Evolutionary conservation across 2,888 invertebrate species (phyloP), one percentile per base, ranked within the genome.

Genomic region (Aplocera efformata): DNA sequence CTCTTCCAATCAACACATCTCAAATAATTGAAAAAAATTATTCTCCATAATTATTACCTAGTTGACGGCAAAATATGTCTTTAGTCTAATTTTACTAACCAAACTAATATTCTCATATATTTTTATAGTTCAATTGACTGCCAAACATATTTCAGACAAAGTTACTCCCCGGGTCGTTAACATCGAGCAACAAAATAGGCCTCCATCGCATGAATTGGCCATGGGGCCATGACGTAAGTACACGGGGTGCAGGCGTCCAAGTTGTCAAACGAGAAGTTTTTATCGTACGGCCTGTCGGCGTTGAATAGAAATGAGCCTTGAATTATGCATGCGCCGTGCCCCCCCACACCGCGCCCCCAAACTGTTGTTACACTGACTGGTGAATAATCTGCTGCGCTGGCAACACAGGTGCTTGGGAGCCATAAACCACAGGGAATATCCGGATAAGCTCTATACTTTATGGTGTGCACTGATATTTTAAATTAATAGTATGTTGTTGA

Each of bases 241-340:
- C 79, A 83, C 83, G 84, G 84, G 85, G 86, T 85, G 82, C 79
- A 80, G 72, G 81, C 83, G 84, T 81, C 74, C 74, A 69, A 81
- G 74, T 84, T 84, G 88, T 86, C 88, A 82, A 82, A 83, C 84
- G 79, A 82, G 81, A 85, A 86, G 72, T 88, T 88, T 86, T 86
- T 88, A 88, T 86, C 85, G 76, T 75, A 65, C 78, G 72, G 78
- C 74, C 72, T 81, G 85, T 80, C 81, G 76, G 57, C 80, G 82
- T 81, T 80, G 86, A 84, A 86, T 86, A 84, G 84, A 78, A 86
- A 86, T 85, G 84, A 84, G 82, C 60, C 66, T 75, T 88, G 86
- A 85, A 88, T 86, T 84, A 88, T 86, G 83, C 83, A 88, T 84
- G 70, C 60, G 63, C 60, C 65, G 60, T 60, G 53, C 66, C 59